Percentiles rank a stretch among this genome's conserved stretches.
phyloP scores from a whole-genome alignment of 2,113 vertebrate species.

The Tenrec ecaudatus region DNA sequence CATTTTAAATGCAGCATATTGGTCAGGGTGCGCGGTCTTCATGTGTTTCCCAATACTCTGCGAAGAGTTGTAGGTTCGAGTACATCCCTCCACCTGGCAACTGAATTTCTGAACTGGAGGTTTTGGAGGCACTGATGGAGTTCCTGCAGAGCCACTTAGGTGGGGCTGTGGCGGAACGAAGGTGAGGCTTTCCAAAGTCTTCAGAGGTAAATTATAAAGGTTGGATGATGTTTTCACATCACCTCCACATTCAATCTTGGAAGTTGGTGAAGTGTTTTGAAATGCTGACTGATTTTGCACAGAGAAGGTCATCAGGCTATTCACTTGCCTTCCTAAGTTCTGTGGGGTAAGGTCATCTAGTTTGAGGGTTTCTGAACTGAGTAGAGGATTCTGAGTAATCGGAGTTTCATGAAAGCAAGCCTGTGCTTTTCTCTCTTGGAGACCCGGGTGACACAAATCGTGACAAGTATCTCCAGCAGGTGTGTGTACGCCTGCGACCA shows the following conservation, averaged over 20 bases:
- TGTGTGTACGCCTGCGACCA: constrained; percentile 70
- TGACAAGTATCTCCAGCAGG: constrained; percentile 72
- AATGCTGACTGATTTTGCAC: constrained; percentile 83
- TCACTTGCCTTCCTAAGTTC: constrained; percentile 86
- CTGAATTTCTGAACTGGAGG: constrained; percentile 89
- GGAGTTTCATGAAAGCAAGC: constrained; percentile 77
- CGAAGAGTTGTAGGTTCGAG: constrained; percentile 93
- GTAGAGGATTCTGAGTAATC: constrained; percentile 78
- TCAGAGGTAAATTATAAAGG: constrained; percentile 87
- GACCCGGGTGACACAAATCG: constrained; percentile 83
- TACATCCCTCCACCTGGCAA: constrained; percentile 93
- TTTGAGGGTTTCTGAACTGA: constrained; percentile 84
- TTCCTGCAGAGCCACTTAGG: constrained; percentile 80
- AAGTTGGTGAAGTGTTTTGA: constrained; percentile 82
- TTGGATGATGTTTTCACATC: constrained; percentile 84
- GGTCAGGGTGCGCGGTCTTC: constrained; percentile 94
- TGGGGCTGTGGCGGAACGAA: constrained; percentile 83
- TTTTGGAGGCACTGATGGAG: constrained; percentile 82
- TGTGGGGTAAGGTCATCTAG: constrained; percentile 83
- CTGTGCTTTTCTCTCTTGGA: constrained; percentile 84
- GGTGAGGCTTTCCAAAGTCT: constrained; percentile 86
- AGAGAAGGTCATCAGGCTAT: constrained; percentile 82
- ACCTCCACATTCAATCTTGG: constrained; percentile 87
- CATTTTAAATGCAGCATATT: constrained; percentile 94
- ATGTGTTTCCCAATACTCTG: constrained; percentile 97